Evolutionary conservation across 2,113 vertebrate genomes (phyloP).

Genomic region (Anolis carolinensis): DNA sequence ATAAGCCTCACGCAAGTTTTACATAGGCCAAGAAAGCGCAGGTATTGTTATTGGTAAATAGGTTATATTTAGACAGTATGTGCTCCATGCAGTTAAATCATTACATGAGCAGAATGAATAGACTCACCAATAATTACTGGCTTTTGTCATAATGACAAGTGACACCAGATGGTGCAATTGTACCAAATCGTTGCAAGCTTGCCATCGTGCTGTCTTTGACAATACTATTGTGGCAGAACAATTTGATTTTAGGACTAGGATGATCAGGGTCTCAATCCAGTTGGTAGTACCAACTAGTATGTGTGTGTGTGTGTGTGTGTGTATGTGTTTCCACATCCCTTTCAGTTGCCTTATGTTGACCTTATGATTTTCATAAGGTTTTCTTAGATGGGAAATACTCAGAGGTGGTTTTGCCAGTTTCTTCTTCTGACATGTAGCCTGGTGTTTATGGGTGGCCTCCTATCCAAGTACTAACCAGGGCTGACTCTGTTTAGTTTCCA

Average conservation of each 20-base stretch:
- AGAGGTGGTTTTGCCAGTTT: neutral
- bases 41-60: neutral
- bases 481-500: too few species aligned
- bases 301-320: neutral
- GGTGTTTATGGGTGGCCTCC: too few species aligned
- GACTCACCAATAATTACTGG: neutral
- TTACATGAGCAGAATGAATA: neutral
- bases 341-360: too few species aligned
- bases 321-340: neutral
- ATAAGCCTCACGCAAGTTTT: neutral
- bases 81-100: neutral
- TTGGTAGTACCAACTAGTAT: neutral
- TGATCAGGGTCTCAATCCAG: neutral
- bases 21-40: neutral
- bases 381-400: neutral
- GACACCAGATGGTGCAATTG: constrained; percentile 12
- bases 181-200: too few species aligned
- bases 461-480: too few species aligned
- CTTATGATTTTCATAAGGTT: too few species aligned
- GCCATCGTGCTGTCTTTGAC: neutral
- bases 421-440: too few species aligned
- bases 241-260: neutral
- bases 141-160: neutral
- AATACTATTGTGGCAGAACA: neutral
- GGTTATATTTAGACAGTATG: neutral